These are phyloP conservation scores for Cottus gobio DNA, from an alignment of 2,113 vertebrate species.

Conservation along the genomic window DNA sequence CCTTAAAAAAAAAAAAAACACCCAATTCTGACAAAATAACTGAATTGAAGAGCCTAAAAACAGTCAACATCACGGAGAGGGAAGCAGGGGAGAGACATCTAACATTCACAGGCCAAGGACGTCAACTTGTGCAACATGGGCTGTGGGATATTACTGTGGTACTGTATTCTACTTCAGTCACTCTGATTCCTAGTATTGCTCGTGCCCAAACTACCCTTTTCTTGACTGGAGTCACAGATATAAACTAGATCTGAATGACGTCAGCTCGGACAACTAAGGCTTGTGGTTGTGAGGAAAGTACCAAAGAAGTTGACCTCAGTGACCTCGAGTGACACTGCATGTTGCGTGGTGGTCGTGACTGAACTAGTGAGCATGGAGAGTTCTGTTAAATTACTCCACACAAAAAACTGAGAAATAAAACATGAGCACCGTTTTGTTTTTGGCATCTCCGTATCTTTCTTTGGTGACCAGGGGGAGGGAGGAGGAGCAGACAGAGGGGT, in stretches of 20 bases:
- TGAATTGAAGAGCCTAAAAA: slow-evolving; percentile 17
- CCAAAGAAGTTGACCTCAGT: slow-evolving; percentile 50
- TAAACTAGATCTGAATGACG: slow-evolving; percentile 13
- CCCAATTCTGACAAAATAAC: slow-evolving; percentile 17
- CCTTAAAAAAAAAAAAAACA: slow-evolving; percentile 2
- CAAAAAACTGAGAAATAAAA: slow-evolving; percentile 16
- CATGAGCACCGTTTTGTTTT: slow-evolving; percentile 73
- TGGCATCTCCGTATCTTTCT: slow-evolving; percentile 73
- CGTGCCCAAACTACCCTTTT: background rate
- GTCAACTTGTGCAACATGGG: background rate
- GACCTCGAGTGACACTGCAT: slow-evolving; percentile 22
- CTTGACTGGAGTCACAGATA: slow-evolving; percentile 4
- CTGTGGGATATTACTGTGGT: slow-evolving; percentile 6
- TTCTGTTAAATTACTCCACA: slow-evolving; percentile 17
- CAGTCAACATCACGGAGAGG: slow-evolving; percentile 17
- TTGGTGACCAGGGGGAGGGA: slow-evolving; percentile 64
- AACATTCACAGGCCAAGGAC: slow-evolving; percentile 47
- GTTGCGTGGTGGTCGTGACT: background rate
- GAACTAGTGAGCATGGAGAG: background rate
- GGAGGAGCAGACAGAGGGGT: slow-evolving; percentile 8
- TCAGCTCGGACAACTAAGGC: slow-evolving; percentile 42
- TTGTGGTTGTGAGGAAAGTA: slow-evolving; percentile 38
- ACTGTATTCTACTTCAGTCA: slow-evolving; percentile 19
- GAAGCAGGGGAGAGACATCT: slow-evolving; percentile 16
- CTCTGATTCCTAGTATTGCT: slow-evolving; percentile 42